Evolutionary conservation across 2,888 invertebrate genomes (phyloP).

Genomic region (Drosophila niveifrons): DNA sequence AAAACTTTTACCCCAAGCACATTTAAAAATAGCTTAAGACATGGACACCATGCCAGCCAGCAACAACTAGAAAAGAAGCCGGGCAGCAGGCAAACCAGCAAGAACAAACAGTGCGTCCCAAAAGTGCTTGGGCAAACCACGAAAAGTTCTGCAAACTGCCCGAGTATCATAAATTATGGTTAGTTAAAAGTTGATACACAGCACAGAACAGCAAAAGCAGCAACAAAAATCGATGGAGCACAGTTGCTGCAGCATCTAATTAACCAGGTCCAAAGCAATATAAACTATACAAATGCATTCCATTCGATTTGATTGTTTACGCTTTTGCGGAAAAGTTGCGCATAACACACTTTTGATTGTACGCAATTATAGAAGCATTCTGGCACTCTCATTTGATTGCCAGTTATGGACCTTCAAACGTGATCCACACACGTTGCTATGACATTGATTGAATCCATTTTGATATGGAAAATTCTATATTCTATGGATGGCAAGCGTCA

Average conservation of each 20-base stretch:
- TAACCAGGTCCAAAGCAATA: slow-evolving; percentile 26
- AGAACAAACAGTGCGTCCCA: slow-evolving; percentile 33
- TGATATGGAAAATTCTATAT: too few relatives aligned
- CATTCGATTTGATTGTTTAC: background rate
- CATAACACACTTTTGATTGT: background rate
- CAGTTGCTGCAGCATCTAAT: slow-evolving; percentile 39
- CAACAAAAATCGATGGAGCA: slow-evolving; percentile 44
- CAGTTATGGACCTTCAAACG: too few relatives aligned
- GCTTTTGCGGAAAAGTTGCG: background rate
- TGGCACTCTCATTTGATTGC: background rate
- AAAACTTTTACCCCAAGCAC: slow-evolving; percentile 60
- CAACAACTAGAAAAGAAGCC: slow-evolving; percentile 16
- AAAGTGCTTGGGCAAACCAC: slow-evolving; percentile 50
- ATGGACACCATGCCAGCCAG: slow-evolving; percentile 40
- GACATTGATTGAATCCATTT: background rate
- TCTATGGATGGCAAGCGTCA: too few relatives aligned
- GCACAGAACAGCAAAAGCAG: slow-evolving; percentile 15
- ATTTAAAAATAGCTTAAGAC: slow-evolving; percentile 81
- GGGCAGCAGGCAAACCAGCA: background rate
- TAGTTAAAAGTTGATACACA: slow-evolving; percentile 69
- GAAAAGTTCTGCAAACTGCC: slow-evolving; percentile 50
- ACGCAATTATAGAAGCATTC: background rate
- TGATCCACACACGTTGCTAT: background rate
- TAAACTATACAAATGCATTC: slow-evolving; percentile 8
- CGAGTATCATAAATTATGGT: slow-evolving; percentile 75